These are phyloP conservation scores for Tenthredo amoena DNA, from an alignment of 2,888 invertebrate species.

Conservation along the genomic window DNA sequence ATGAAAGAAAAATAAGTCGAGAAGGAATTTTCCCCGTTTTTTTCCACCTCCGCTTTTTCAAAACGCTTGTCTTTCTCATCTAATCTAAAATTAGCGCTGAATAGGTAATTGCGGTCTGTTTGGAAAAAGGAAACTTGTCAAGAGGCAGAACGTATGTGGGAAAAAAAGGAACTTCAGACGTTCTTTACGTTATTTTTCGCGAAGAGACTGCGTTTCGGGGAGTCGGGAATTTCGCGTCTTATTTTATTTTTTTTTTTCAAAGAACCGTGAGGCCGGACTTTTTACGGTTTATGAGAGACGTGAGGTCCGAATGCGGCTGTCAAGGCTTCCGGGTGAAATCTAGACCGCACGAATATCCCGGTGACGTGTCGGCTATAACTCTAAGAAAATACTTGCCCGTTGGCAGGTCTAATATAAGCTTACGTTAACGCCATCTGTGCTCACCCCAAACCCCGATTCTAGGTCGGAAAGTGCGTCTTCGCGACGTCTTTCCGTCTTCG, in stretches of 20 bases:
- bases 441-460: slow-evolving; percentile 12
- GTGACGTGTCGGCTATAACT: slow-evolving; percentile 39
- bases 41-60: no score
- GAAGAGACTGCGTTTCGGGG: not conserved
- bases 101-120: not conserved
- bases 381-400: slow-evolving; percentile 11
- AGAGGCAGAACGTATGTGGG: not conserved
- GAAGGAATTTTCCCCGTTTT: not conserved
- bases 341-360: not conserved
- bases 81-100: slow-evolving; percentile 27
- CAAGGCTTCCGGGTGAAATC: not conserved
- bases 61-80: not conserved
- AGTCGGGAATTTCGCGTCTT: not conserved
- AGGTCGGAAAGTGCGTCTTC: not conserved
- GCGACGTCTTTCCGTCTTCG: not conserved
- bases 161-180: not conserved
- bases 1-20: not conserved
- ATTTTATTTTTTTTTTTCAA: not conserved
- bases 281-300: not conserved
- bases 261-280: not conserved
- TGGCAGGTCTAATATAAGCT: slow-evolving; percentile 37
- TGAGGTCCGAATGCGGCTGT: not conserved
- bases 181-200: not conserved
- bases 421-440: slow-evolving; percentile 33
- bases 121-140: not conserved